Conservation (phyloP, 2,113 vertebrate genomes). For the Gymnocephalus cernua region DNA sequence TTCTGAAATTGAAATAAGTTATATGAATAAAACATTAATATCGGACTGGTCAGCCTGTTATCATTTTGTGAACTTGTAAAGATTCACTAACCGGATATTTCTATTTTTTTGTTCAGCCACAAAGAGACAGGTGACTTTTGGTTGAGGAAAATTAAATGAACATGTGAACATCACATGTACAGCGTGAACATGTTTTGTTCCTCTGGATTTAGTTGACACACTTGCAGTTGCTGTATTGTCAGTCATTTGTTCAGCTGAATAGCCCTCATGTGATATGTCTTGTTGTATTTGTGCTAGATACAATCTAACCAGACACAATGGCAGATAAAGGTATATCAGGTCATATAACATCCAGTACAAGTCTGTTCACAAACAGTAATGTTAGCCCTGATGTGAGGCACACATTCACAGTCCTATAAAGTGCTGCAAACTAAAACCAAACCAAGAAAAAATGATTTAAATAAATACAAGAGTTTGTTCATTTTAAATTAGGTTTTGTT, state of each 20-base stretch:
- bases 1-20: background rate
- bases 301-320: slow-evolving; percentile 10
- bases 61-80: background rate
- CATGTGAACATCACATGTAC: background rate
- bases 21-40: background rate
- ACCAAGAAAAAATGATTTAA: background rate
- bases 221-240: slow-evolving; percentile 34
- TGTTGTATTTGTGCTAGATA: background rate
- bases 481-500: background rate
- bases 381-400: background rate
- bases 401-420: background rate
- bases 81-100: no score
- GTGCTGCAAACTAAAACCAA: background rate
- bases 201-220: slow-evolving; percentile 23
- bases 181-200: background rate
- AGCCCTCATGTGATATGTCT: background rate
- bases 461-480: background rate
- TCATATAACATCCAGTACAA: background rate
- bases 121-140: background rate
- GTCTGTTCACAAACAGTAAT: background rate
- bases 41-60: no score
- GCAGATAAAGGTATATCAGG: background rate
- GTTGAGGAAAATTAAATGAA: background rate
- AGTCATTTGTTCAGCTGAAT: slow-evolving; percentile 18
- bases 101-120: background rate